phyloP scores from a whole-genome alignment of 1,140 invertebrate genomes.

The Trichogramma pretiosum region DNA sequence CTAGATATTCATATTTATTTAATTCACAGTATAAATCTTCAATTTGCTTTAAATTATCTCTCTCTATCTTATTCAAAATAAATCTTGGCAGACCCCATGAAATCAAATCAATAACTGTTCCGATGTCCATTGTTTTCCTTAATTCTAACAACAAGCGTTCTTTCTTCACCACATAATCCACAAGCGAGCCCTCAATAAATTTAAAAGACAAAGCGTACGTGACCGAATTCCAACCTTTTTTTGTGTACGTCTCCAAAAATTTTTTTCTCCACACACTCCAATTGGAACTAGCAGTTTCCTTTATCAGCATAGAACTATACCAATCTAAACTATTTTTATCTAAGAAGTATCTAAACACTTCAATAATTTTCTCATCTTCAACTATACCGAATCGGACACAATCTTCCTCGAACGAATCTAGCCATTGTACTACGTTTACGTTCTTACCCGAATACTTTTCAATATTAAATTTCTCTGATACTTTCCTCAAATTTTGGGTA shows the following conservation, averaged over 20 bases:
- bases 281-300: conserved; percentile 16
- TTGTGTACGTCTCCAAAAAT: conserved; percentile 21
- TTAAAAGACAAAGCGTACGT: conserved; percentile 19
- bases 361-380: too few species aligned
- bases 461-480: too few species aligned
- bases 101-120: conserved; percentile 21
- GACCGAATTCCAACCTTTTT: conserved; percentile 23
- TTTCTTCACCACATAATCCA: conserved; percentile 21
- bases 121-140: conserved; percentile 17
- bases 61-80: conserved; percentile 20
- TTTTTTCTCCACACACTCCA: conserved; percentile 21
- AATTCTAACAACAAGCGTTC: conserved; percentile 22
- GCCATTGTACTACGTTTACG: too few species aligned
- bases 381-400: too few species aligned
- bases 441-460: too few species aligned
- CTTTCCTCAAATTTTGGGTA: too few species aligned
- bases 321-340: conserved; percentile 21
- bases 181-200: conserved; percentile 17
- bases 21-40: conserved; percentile 21
- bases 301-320: conserved; percentile 18
- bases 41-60: conserved; percentile 16
- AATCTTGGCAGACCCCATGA: conserved; percentile 19
- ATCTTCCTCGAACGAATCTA: too few species aligned
- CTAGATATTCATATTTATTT: conserved; percentile 17
- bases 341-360: too few species aligned